Evolutionary conservation across 2,797 vertebrate genomes (phyloP).

Genomic region (Kryptopterus vitreolus): DNA sequence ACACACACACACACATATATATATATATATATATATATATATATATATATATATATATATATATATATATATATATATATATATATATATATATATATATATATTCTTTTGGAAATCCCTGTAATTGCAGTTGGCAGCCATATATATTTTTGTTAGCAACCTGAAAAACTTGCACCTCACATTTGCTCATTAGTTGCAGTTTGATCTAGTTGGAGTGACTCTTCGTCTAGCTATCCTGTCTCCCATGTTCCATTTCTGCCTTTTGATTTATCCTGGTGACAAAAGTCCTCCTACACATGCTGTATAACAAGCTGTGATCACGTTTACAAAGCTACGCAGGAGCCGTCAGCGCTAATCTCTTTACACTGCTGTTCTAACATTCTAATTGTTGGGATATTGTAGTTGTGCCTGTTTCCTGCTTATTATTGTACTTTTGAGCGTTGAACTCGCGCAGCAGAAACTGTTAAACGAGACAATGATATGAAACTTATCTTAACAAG

Average conservation of each 20-base stretch:
- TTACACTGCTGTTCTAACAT: constrained; percentile 72
- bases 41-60: too few relatives aligned
- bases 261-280: constrained; percentile 76
- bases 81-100: too few relatives aligned
- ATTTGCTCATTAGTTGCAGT: constrained; percentile 73
- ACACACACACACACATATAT: too few relatives aligned
- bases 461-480: constrained; percentile 41
- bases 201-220: constrained; percentile 70
- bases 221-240: constrained; percentile 64
- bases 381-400: constrained; percentile 62
- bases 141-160: constrained; percentile 65
- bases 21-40: too few relatives aligned
- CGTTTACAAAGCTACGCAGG: constrained; percentile 70
- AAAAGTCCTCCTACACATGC: constrained; percentile 75
- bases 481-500: constrained; percentile 41
- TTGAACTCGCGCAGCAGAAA: constrained; percentile 32
- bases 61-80: too few relatives aligned
- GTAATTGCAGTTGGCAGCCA: constrained; percentile 59
- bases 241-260: constrained; percentile 64
- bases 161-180: constrained; percentile 56
- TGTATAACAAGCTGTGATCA: constrained; percentile 71
- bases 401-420: constrained; percentile 62
- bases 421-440: constrained; percentile 30
- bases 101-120: neutral
- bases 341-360: constrained; percentile 78